Conservation (phyloP, 2,797 vertebrate species). For the Mionectes olivaceus region DNA sequence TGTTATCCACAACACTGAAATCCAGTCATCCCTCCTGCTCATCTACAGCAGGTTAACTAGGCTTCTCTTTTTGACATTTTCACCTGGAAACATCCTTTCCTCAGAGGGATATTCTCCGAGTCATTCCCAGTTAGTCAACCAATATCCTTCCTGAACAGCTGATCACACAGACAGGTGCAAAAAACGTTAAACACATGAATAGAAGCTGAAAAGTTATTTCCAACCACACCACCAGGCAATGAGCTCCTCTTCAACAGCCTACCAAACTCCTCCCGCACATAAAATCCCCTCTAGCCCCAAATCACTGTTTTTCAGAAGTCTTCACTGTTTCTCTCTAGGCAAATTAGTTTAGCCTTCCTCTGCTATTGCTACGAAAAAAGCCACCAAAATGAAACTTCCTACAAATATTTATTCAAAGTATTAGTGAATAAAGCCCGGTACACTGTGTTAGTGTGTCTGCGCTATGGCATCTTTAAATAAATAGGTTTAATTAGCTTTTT, state of each 20-base stretch:
- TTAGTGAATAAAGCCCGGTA: not conserved
- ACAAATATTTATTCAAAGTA: not conserved
- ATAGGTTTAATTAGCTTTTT: not conserved
- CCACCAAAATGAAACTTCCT: not conserved
- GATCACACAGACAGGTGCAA: not conserved
- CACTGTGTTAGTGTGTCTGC: not conserved
- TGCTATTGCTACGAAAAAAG: not conserved
- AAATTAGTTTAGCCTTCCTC: not conserved
- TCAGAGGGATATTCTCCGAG: not conserved
- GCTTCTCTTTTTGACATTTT: not conserved
- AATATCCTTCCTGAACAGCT: not conserved
- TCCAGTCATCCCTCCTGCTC: not conserved
- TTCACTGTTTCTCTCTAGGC: not conserved
- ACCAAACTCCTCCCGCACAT: not conserved
- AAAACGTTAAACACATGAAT: no score
- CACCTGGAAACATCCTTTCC: not conserved
- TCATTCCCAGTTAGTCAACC: not conserved
- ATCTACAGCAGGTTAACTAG: not conserved
- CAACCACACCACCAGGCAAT: not conserved
- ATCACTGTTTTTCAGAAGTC: not conserved
- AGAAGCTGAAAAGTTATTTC: not conserved
- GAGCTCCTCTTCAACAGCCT: not conserved
- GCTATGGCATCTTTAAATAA: not conserved
- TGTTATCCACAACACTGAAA: not conserved
- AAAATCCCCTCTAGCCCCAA: not conserved